These are phyloP conservation scores for Pelobates cultripes DNA, from an alignment of 2,797 vertebrate species.

Conservation along the genomic window DNA sequence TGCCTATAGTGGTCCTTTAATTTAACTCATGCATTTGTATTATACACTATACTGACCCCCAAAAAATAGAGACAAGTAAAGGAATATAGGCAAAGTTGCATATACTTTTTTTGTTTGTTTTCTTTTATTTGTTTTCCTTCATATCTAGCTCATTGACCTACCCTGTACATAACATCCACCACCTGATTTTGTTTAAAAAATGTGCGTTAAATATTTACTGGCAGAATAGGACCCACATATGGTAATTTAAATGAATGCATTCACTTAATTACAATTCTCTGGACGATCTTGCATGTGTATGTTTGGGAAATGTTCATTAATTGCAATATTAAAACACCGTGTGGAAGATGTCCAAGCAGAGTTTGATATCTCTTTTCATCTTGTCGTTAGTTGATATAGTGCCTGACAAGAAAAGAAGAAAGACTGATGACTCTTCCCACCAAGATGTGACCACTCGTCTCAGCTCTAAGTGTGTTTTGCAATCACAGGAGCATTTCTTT, in stretches of 20 bases:
- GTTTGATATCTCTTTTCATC: slow-evolving; percentile 43
- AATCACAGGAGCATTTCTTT: slow-evolving; percentile 23
- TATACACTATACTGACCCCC: too few species aligned
- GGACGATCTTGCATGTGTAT: slow-evolving; percentile 22
- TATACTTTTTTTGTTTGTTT: too few species aligned
- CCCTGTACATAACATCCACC: too few species aligned
- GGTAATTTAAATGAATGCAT: slow-evolving; percentile 46
- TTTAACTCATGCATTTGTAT: too few species aligned
- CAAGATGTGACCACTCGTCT: slow-evolving; percentile 18
- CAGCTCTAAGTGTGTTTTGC: slow-evolving; percentile 16
- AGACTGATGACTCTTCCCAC: not conserved
- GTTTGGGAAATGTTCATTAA: slow-evolving; percentile 48
- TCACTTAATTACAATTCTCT: slow-evolving; percentile 49
- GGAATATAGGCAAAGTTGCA: too few species aligned
- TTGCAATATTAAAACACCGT: slow-evolving; percentile 52
- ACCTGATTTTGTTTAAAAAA: slow-evolving; percentile 6
- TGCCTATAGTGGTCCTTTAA: too few species aligned
- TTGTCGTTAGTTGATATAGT: slow-evolving; percentile 42
- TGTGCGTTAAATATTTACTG: slow-evolving; percentile 40
- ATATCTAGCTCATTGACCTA: too few species aligned
- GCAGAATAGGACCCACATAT: slow-evolving; percentile 43
- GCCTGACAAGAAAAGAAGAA: slow-evolving; percentile 39
- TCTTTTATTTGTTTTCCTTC: too few species aligned
- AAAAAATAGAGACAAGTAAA: too few species aligned
- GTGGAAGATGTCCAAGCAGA: slow-evolving; percentile 47